These are phyloP conservation scores for Notiomystis cincta DNA, from an alignment of 2,113 vertebrate species.

Conservation along the genomic window DNA sequence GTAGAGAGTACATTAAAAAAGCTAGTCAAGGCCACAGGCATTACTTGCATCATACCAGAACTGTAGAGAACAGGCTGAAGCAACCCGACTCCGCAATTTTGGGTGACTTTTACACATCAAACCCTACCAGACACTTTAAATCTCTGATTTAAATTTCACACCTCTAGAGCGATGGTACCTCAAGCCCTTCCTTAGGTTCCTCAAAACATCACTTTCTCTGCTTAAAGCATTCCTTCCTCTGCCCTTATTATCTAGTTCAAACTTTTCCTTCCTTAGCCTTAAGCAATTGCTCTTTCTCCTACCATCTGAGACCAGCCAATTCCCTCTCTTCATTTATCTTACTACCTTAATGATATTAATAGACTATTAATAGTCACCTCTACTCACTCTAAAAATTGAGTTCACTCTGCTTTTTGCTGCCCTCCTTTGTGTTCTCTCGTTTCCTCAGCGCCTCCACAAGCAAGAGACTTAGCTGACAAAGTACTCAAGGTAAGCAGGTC, in stretches of 20 bases:
- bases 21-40: not conserved
- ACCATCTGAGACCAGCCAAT: conserved; percentile 56
- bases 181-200: not conserved
- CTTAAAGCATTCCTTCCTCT: not conserved
- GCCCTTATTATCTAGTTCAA: conserved; percentile 54
- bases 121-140: not conserved
- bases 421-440: conserved; percentile 41
- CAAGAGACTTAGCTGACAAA: not conserved
- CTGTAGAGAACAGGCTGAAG: not conserved
- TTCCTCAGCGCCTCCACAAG: not conserved
- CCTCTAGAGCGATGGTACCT: not conserved
- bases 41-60: not conserved
- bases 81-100: not conserved
- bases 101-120: not conserved
- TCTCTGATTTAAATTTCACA: not conserved
- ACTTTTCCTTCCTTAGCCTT: conserved; percentile 51
- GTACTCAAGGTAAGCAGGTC: not conserved
- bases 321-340: conserved; percentile 63
- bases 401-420: conserved; percentile 55
- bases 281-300: conserved; percentile 1
- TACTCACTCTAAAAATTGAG: conserved; percentile 55
- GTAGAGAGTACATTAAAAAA: not conserved
- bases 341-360: conserved; percentile 61
- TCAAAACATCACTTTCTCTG: not conserved
- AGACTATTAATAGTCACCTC: conserved; percentile 55